Percentiles rank a stretch among this genome's conserved stretches.
Conservation (phyloP, 2,888 invertebrate species). For the Hecatera dysodea region DNA sequence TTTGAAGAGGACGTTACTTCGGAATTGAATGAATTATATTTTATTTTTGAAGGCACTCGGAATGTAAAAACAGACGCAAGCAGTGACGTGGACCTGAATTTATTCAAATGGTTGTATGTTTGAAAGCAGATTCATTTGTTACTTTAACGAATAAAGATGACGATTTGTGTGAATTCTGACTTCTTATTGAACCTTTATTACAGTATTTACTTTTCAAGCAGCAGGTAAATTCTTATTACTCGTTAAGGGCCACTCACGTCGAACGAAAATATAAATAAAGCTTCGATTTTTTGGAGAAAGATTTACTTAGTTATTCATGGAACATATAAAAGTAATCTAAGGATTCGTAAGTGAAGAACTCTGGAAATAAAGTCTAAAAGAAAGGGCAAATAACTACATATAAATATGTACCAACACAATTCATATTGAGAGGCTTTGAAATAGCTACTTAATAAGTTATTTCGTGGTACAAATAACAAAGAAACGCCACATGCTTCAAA, state of each 20-base stretch:
- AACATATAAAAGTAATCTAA: neutral
- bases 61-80: neutral
- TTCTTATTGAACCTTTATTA: neutral
- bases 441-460: constrained; percentile 35
- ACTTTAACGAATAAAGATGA: neutral
- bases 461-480: constrained; percentile 50
- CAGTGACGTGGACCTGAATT: neutral
- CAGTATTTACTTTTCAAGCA: neutral
- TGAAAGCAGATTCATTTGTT: neutral
- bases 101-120: neutral
- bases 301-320: neutral
- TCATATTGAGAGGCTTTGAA: constrained; percentile 23
- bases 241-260: neutral
- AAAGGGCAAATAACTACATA: constrained; percentile 27
- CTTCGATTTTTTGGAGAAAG: neutral
- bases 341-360: neutral
- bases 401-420: constrained; percentile 45
- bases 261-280: neutral
- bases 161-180: neutral
- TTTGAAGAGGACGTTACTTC: neutral
- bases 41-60: constrained; percentile 4
- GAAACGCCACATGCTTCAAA: constrained; percentile 18
- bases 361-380: neutral
- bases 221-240: neutral
- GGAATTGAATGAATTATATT: constrained; percentile 1